Evolutionary conservation across 2,797 vertebrate genomes (phyloP), one percentile per base, ranked within the genome.

Genomic region (Oreortyx pictus): DNA sequence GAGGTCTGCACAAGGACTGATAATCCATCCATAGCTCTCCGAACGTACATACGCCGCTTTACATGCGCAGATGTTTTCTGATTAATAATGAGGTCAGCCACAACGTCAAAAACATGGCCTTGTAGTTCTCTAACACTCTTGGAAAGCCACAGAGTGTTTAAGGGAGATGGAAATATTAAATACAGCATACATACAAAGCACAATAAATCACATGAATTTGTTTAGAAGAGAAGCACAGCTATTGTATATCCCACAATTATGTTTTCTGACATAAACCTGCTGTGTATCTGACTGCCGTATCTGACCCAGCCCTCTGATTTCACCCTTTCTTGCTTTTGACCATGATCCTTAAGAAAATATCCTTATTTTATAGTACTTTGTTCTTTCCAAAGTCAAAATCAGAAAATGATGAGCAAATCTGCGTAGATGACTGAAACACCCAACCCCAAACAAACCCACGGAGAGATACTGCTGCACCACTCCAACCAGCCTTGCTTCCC

Each of bases 51-150:
- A 4, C 10, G 2, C 56, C 2, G 7, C 52, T 79, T 20, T 50
- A 78, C 80, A 76, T 95, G 46, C 86, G 93, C 96, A 97, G 93
- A 96, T 96, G 95, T 95, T 93, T 89, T 88, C 94, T 94, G 78
- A 88, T 96, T 96, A 96, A 95, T 92, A 95, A 88, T 83, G 81
- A 94, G 75, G 87, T 91, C 88, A 77, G 44, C 59, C 16, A 5
- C 54, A n/a, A 49, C 44, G 93, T 90, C 92, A 94, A 88, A 95
- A 96, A 19, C 14, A 1, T 7, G 15, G 90, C 84, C 94, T 37
- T 24, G 49, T 8, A 79, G 84, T 11, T 87, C 82, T 96, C 84
- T 86, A 87, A 19, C 12, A 12, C 64, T 83, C 72, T 88, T 96
- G 87, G 95, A 97, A 95, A 94, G 52, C 64, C 64, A 49, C 2